phyloP scores from a whole-genome alignment of 1,140 invertebrate species.

The Propsilocerus akamusi region DNA sequence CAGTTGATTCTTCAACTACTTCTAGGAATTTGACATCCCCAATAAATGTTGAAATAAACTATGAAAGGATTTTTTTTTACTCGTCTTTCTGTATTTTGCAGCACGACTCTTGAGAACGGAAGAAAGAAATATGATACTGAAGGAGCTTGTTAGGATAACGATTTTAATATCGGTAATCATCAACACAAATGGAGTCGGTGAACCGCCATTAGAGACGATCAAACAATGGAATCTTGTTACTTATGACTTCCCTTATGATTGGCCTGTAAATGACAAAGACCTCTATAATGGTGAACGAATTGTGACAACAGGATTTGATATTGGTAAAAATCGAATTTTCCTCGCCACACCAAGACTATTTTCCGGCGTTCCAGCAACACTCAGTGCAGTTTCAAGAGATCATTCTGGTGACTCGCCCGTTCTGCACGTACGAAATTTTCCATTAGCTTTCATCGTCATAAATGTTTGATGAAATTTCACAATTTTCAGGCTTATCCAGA shows the following conservation, averaged over 20 bases:
- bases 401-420: constrained; percentile 42
- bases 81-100: background rate
- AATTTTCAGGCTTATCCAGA: constrained; percentile 46
- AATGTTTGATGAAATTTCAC: background rate
- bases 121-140: background rate
- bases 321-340: constrained; percentile 49
- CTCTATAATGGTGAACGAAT: constrained; percentile 46
- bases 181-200: background rate
- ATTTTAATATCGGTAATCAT: background rate
- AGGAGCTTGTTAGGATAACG: background rate
- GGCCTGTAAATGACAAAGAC: constrained; percentile 26
- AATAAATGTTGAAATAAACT: too few relatives aligned
- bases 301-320: constrained; percentile 52
- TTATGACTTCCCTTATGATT: constrained; percentile 43
- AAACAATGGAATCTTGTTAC: constrained; percentile 53
- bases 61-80: background rate
- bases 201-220: constrained; percentile 34
- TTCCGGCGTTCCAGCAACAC: constrained; percentile 49
- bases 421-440: constrained; percentile 32
- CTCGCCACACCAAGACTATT: constrained; percentile 47
- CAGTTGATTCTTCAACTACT: too few relatives aligned
- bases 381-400: constrained; percentile 41
- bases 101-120: background rate
- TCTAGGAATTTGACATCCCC: too few relatives aligned
- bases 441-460: too few relatives aligned